Conservation (phyloP, 1,140 invertebrate species). For the Scaptomyza hsui region DNA sequence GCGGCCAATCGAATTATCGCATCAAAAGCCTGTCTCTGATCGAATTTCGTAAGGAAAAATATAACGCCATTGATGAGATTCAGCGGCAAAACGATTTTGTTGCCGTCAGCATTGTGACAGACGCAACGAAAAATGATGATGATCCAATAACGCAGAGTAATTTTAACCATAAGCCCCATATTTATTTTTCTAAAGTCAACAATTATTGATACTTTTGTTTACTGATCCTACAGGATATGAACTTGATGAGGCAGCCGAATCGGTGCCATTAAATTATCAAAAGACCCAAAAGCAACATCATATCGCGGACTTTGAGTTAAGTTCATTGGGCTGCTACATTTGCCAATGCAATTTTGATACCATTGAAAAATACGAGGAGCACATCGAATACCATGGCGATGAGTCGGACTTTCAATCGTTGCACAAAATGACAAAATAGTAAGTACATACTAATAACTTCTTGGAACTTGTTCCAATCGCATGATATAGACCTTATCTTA, state of each 20-base stretch:
- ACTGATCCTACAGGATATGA: conserved; percentile 33
- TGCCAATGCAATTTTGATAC: conserved; percentile 72
- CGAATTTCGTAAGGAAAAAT: conserved; percentile 70
- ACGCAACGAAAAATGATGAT: conserved; percentile 6
- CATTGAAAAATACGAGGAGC: conserved; percentile 72
- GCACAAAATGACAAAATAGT: conserved; percentile 60
- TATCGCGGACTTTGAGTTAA: conserved; percentile 46
- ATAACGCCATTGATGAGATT: conserved; percentile 58
- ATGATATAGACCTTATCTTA: not conserved
- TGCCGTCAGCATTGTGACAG: conserved; percentile 8
- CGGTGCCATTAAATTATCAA: conserved; percentile 59
- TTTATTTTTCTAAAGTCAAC: not conserved
- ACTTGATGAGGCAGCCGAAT: conserved; percentile 43
- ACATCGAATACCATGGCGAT: conserved; percentile 71
- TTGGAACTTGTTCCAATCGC: not conserved
- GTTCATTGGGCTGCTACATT: conserved; percentile 68
- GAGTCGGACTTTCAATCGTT: conserved; percentile 73
- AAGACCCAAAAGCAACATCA: conserved; percentile 46
- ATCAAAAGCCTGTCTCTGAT: conserved; percentile 59
- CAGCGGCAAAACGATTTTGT: conserved; percentile 34
- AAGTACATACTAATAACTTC: conserved; percentile 20
- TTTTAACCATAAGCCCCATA: not conserved
- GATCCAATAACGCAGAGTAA: conserved; percentile 51
- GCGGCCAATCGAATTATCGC: conserved; percentile 53
- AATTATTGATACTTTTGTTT: not conserved